phyloP scores from a whole-genome alignment of 30 jellyfish, hydroid and myxozoan genomes.

The Pseudorhiza aurosa region DNA sequence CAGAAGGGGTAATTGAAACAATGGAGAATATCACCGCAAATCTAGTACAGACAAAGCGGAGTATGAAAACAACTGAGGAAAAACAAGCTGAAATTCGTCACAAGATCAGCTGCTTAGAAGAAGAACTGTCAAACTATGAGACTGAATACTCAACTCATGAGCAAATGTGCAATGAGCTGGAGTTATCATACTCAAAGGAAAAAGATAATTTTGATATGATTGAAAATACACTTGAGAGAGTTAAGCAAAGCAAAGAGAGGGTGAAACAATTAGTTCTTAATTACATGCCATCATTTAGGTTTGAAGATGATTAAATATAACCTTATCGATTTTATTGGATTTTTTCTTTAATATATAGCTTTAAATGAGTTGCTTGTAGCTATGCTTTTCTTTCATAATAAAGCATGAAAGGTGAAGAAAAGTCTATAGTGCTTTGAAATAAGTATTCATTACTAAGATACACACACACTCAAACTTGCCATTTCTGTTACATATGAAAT shows the following conservation, averaged over 20 bases:
- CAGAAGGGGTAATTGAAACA: conserved; percentile 42
- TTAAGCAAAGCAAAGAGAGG: conserved; percentile 59
- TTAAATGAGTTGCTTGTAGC: too few species aligned
- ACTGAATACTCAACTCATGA: neutral
- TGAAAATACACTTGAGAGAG: conserved; percentile 55
- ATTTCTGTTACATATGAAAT: too few species aligned
- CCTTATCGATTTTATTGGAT: too few species aligned
- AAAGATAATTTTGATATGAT: conserved; percentile 52
- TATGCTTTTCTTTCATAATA: too few species aligned
- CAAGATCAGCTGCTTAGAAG: conserved; percentile 8
- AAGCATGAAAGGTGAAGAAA: too few species aligned
- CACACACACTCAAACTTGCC: too few species aligned
- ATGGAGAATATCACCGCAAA: conserved; percentile 46
- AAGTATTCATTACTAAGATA: too few species aligned
- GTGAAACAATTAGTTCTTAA: conserved; percentile 35
- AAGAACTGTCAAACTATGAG: conserved; percentile 29
- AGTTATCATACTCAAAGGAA: conserved; percentile 27
- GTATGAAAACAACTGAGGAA: conserved; percentile 39
- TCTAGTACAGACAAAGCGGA: conserved; percentile 1
- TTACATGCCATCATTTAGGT: conserved; percentile 48
- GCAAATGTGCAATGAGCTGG: conserved; percentile 31
- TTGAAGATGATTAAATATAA: conserved; percentile 22
- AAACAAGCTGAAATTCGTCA: conserved; percentile 19
- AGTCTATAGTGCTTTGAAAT: too few species aligned
- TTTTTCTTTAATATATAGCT: too few species aligned